A percentile compares a stretch with the other conserved stretches of the same genome.
Evolutionary conservation across 2,888 invertebrate genomes (phyloP).

Genomic region (Synanthedon vespiformis): DNA sequence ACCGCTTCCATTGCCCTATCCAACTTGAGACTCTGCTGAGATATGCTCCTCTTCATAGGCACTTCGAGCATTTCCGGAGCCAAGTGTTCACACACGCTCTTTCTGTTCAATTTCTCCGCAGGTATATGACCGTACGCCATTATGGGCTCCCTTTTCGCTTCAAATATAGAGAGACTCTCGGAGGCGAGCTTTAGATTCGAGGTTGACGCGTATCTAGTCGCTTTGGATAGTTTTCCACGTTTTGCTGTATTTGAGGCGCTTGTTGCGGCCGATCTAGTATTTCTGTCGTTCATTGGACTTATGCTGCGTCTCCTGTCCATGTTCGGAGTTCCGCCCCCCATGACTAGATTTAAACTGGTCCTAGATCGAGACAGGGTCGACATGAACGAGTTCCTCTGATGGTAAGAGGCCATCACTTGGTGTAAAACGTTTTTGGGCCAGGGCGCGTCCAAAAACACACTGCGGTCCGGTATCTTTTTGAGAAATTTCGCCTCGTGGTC

Average conservation of each 20-base stretch:
- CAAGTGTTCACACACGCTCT: constrained; percentile 43
- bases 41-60: constrained; percentile 40
- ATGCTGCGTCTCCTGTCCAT: constrained; percentile 41
- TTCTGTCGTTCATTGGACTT: constrained; percentile 29
- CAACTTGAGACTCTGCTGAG: constrained; percentile 50
- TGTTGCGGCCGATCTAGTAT: constrained; percentile 32
- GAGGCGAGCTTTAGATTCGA: constrained; percentile 53
- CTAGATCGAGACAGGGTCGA: constrained; percentile 68
- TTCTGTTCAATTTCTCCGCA: constrained; percentile 22
- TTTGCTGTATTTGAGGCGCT: constrained; percentile 35
- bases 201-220: constrained; percentile 44
- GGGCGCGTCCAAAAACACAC: constrained; percentile 39
- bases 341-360: constrained; percentile 57
- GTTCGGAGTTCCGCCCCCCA: constrained; percentile 38
- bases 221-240: constrained; percentile 37
- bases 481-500: constrained; percentile 60
- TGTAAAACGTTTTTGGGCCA: constrained; percentile 61
- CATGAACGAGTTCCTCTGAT: constrained; percentile 58
- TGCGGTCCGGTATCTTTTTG: constrained; percentile 39
- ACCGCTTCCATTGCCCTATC: constrained; percentile 55
- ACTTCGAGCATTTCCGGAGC: constrained; percentile 5
- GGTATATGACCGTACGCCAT: constrained; percentile 45
- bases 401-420: constrained; percentile 44
- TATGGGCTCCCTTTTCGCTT: constrained; percentile 38
- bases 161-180: constrained; percentile 54